These are phyloP conservation scores for Pollenia amentaria DNA, from an alignment of 2,888 invertebrate genomes.

Conservation along the genomic window DNA sequence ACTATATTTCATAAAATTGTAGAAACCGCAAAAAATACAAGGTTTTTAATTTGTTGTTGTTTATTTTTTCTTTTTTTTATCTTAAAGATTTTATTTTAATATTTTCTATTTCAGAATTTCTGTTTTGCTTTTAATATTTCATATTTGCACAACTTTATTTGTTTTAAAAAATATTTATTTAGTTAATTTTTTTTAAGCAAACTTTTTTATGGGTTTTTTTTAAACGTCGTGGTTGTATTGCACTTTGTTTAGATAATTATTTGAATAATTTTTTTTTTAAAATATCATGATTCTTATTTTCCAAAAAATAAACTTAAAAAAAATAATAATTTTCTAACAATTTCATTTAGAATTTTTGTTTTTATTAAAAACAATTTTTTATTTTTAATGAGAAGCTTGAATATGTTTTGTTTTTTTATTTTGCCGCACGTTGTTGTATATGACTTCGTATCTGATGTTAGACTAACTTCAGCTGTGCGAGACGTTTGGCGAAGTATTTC, in stretches of 20 bases:
- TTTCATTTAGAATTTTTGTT: constrained; percentile 36
- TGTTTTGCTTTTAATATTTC: constrained; percentile 21
- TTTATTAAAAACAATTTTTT: constrained; percentile 43
- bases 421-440: constrained; percentile 83
- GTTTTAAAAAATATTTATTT: constrained; percentile 15
- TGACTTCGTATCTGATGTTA: constrained; percentile 83
- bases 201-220: constrained; percentile 34
- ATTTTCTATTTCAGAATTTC: constrained; percentile 12
- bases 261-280: constrained; percentile 4
- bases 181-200: constrained; percentile 21
- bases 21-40: constrained; percentile 64
- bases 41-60: constrained; percentile 5
- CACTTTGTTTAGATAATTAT: background rate
- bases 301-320: constrained; percentile 41
- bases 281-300: constrained; percentile 8
- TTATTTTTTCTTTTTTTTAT: constrained; percentile 19
- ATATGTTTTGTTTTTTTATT: constrained; percentile 25
- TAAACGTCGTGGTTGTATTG: too few relatives aligned
- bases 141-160: constrained; percentile 54
- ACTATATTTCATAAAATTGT: constrained; percentile 44
- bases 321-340: constrained; percentile 45
- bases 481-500: constrained; percentile 76
- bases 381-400: constrained; percentile 40
- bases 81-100: constrained; percentile 37
- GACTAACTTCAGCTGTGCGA: constrained; percentile 81